phyloP scores from a whole-genome alignment of 2,113 vertebrate species.

The Entelurus aequoreus region DNA sequence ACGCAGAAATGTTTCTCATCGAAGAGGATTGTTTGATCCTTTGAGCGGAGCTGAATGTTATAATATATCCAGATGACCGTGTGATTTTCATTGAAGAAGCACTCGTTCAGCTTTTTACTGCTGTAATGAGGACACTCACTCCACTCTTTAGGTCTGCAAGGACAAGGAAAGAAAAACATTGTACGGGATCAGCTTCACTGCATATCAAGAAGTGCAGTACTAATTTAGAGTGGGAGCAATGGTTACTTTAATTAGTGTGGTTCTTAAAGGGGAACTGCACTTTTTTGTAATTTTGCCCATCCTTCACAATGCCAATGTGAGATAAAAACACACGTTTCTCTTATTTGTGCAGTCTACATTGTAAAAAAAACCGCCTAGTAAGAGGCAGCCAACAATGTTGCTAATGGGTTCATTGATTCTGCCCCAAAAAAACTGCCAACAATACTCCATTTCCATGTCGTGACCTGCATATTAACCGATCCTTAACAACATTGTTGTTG shows the following conservation, averaged over 20 bases:
- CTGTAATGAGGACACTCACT: constrained; percentile 89
- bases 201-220: background rate
- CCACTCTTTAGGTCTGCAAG: constrained; percentile 67
- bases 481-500: no score
- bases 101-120: constrained; percentile 75
- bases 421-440: no score
- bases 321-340: no score
- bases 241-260: background rate
- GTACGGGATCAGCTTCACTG: background rate
- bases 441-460: no score
- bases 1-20: constrained; percentile 79
- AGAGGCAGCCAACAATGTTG: no score
- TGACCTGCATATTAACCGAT: no score
- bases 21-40: constrained; percentile 63
- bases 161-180: background rate
- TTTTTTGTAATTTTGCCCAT: no score
- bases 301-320: no score
- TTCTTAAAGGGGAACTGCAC: no score
- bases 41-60: constrained; percentile 76
- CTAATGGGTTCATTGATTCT: no score
- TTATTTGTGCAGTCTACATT: no score
- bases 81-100: constrained; percentile 84
- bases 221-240: background rate
- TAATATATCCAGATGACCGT: constrained; percentile 84
- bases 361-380: no score